phyloP scores from a whole-genome alignment of 35 echinoderm and acorn worm genomes.

The Apostichopus parvimensis region DNA sequence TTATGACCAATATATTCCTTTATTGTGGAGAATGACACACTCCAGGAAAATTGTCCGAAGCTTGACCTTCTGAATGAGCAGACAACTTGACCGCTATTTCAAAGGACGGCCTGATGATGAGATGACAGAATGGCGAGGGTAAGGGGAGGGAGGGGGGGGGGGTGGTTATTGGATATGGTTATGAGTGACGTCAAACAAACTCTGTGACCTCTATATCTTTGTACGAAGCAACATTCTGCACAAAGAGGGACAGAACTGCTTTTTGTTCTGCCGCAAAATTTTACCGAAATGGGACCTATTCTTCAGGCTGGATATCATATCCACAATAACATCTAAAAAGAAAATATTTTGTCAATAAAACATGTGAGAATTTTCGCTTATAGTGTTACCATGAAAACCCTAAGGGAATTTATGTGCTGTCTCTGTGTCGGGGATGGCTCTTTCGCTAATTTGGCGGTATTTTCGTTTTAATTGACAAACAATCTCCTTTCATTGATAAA shows the following conservation, averaged over 20 bases:
- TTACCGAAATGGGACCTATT: neutral
- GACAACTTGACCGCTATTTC: no score
- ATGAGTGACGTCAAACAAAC: no score
- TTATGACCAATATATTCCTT: no score
- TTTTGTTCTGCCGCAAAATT: neutral
- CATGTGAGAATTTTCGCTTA: neutral
- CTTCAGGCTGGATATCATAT: neutral
- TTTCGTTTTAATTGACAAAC: conserved; percentile 41
- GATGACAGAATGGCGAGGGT: no score
- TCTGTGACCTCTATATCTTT: no score
- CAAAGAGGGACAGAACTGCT: neutral
- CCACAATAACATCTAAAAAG: neutral
- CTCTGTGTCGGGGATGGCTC: neutral
- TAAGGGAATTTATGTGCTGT: neutral
- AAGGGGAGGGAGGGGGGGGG: no score
- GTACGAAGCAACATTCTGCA: neutral
- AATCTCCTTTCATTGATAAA: conserved; percentile 1
- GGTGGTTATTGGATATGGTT: no score
- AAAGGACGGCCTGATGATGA: no score
- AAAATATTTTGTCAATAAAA: conserved; percentile 12
- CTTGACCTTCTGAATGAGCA: no score
- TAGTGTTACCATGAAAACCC: conserved; percentile 2
- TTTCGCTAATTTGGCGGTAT: neutral
- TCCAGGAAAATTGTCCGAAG: no score
- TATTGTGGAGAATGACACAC: no score